Conservation (phyloP, 2,797 vertebrate genomes). For the Rhynchotus rufescens region DNA sequence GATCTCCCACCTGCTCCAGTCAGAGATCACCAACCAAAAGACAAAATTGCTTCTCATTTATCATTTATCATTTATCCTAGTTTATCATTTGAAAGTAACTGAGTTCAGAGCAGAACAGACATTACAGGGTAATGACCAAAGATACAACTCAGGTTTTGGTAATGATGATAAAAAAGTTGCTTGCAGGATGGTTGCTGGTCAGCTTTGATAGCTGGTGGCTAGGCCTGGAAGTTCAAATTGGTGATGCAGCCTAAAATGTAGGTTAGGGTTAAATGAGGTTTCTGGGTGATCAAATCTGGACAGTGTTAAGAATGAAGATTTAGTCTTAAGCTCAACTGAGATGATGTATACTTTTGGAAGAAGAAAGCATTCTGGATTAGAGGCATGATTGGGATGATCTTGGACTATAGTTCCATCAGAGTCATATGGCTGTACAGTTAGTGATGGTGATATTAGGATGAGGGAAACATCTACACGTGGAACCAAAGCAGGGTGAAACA, state of each 20-base stretch:
- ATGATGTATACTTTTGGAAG: neutral
- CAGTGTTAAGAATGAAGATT: neutral
- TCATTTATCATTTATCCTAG: neutral
- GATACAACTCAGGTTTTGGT: neutral
- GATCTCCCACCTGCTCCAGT: neutral
- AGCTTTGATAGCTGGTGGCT: neutral
- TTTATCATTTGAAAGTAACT: neutral
- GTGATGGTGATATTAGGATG: neutral
- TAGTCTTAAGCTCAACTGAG: neutral
- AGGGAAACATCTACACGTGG: neutral
- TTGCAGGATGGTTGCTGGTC: neutral
- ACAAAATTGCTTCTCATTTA: neutral
- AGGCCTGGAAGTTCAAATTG: neutral
- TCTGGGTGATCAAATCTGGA: neutral
- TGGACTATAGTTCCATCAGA: neutral
- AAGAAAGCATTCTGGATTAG: neutral
- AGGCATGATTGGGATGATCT: neutral
- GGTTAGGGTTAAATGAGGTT: neutral
- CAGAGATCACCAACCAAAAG: neutral
- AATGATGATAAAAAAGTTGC: neutral
- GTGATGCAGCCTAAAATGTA: neutral
- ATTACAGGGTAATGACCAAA: neutral
- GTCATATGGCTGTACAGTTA: neutral
- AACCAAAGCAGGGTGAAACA: neutral
- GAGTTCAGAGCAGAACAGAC: neutral